phyloP scores from a whole-genome alignment of 2,888 invertebrate species.

The Amaurobius ferox region DNA sequence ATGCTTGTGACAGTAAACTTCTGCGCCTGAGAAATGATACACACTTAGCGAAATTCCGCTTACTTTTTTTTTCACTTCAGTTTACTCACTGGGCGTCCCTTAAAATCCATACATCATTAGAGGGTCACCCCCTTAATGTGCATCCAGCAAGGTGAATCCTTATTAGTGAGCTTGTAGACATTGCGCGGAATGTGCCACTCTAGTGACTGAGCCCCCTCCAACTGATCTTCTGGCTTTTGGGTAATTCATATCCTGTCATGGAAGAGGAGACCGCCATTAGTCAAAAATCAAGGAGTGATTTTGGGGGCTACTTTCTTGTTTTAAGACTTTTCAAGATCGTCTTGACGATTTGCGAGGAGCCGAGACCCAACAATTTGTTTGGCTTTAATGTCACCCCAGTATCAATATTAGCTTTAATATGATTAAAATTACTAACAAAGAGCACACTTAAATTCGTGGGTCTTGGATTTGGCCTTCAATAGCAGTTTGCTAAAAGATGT shows the following conservation, averaged over 20 bases:
- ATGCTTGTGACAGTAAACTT: no score
- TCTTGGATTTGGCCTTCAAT: no score
- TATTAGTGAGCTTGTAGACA: slow-evolving; percentile 53
- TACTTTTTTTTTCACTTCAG: background rate
- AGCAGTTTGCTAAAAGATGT: no score
- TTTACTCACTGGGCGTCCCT: slow-evolving; percentile 15
- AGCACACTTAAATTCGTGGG: no score
- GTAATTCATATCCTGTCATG: slow-evolving; percentile 69
- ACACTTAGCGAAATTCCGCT: no score
- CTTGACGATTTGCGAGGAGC: no score
- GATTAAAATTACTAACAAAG: no score
- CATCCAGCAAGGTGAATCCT: slow-evolving; percentile 61
- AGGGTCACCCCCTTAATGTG: slow-evolving; percentile 40
- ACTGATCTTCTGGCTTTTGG: slow-evolving; percentile 56
- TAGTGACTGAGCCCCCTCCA: slow-evolving; percentile 58
- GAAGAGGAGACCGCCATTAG: slow-evolving; percentile 29
- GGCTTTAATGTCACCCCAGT: no score
- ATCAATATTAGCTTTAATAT: no score
- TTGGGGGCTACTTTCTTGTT: background rate
- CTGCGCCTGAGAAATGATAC: no score
- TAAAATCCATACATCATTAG: slow-evolving; percentile 43
- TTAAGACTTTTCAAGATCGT: no score
- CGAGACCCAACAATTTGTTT: no score
- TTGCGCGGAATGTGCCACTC: slow-evolving; percentile 38
- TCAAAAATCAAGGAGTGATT: slow-evolving; percentile 49